Conservation (phyloP, 2,888 invertebrate genomes). For the Flexamia atlantica region DNA sequence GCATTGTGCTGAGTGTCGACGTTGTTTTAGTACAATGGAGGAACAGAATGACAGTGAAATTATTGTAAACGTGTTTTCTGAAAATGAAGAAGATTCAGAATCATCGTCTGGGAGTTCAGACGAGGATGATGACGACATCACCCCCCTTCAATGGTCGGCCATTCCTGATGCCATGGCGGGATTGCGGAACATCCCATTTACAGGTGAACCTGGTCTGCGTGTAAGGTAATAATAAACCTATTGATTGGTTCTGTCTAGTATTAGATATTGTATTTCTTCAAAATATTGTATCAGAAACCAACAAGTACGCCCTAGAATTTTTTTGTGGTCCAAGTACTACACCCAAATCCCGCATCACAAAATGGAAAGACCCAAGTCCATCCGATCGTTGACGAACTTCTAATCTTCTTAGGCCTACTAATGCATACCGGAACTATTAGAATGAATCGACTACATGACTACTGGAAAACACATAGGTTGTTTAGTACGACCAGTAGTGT, state of each 20-base stretch:
- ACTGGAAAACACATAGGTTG: conserved; percentile 72
- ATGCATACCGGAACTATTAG: conserved; percentile 65
- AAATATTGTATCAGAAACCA: not conserved
- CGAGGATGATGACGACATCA: not conserved
- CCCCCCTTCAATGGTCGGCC: not conserved
- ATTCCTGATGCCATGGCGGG: not conserved
- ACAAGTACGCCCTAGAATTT: conserved; percentile 62
- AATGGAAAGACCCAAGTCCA: not conserved
- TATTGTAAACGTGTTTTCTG: not conserved
- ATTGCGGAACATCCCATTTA: not conserved
- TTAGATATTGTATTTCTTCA: not conserved
- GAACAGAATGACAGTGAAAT: not conserved
- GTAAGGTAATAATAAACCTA: not conserved
- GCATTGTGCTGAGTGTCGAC: not conserved
- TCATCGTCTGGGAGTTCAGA: not conserved
- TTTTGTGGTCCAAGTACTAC: not conserved
- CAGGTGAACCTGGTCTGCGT: not conserved
- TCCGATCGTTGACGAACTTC: not conserved
- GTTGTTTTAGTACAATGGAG: not conserved
- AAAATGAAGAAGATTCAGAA: not conserved
- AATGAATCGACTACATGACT: conserved; percentile 72
- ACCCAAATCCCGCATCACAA: not conserved
- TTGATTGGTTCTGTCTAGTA: not conserved
- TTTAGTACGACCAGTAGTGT: conserved; percentile 71
- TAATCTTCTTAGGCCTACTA: not conserved